phyloP scores from a whole-genome alignment of 2,113 vertebrate species.

The Erpornis zantholeuca region DNA sequence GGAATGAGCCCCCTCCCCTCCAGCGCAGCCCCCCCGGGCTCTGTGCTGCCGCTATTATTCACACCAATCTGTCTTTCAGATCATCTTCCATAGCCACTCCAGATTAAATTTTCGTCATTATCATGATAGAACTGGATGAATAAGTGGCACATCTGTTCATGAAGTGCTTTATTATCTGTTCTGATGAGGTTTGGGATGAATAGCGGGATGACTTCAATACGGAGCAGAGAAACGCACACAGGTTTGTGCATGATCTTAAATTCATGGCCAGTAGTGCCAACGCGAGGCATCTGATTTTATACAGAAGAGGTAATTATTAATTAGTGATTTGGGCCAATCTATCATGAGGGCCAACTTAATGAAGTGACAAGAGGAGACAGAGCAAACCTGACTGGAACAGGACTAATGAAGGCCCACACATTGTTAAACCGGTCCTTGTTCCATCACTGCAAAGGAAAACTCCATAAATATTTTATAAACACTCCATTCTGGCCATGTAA shows the following conservation, averaged over 20 bases:
- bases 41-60: slow-evolving; percentile 65
- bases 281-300: slow-evolving; percentile 38
- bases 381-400: slow-evolving; percentile 5
- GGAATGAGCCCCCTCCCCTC: slow-evolving; percentile 52
- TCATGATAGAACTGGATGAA: slow-evolving; percentile 77
- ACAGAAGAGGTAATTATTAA: slow-evolving; percentile 63
- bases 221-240: slow-evolving; percentile 46
- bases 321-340: slow-evolving; percentile 56
- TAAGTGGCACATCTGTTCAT: slow-evolving; percentile 81
- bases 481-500: slow-evolving; percentile 18
- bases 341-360: not conserved
- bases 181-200: slow-evolving; percentile 74
- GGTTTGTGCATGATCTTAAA: slow-evolving; percentile 59
- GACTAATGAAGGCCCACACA: slow-evolving; percentile 34
- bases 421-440: slow-evolving; percentile 18
- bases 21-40: not conserved
- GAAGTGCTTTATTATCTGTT: slow-evolving; percentile 78
- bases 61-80: slow-evolving; percentile 75
- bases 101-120: slow-evolving; percentile 81
- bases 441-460: slow-evolving; percentile 36
- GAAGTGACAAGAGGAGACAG: slow-evolving; percentile 39
- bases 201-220: slow-evolving; percentile 64
- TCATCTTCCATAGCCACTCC: slow-evolving; percentile 72
- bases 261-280: slow-evolving; percentile 19
- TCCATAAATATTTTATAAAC: slow-evolving; percentile 71